Evolutionary conservation across 2,797 vertebrate species (phyloP), one percentile per base, ranked within the genome.

Genomic region (Martes flavigula): DNA sequence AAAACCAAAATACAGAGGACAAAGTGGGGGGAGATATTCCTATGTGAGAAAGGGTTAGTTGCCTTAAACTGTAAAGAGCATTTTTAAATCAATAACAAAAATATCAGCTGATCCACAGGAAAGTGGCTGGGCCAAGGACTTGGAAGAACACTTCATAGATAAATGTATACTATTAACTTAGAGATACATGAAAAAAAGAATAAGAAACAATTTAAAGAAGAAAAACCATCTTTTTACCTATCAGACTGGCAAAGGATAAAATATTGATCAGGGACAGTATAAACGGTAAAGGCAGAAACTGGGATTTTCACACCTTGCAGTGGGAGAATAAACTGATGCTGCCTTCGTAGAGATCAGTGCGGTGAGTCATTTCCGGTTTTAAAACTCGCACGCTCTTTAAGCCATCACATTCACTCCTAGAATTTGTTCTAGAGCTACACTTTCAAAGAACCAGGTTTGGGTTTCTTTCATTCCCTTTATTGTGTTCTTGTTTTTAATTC

Each of bases 51-150:
- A 73, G 60, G 46, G 21, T 32, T 89, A 25, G 25, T 54, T 90
- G 54, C 43, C 56, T 94, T 87, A 91, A 84, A 75, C 23, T 66
- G 60, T 91, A 58, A 81, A 68, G 2, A 77, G 30, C 27, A 15
- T 14, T 66, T 92, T 68, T 84, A 66, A 93, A 70, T 91, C 38
- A 85, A 54, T 83, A 81, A 79, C 38, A 90, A 91, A 85, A 70
- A 66, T 60, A 85, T n/a, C 32, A 79, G 35, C 72, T 70, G 40
- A 43, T 83, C 40, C 92, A 70, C 62, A 87, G 40, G 60, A 90
- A 56, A 94, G 10, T 20, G 20, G 9, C 8, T 54, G 38, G 7
- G 18, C 48, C 46, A 87, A 77, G 43, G 18, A 60, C 11, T 12
- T 66, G 18, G 21, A 60, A 54, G 72, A 79, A 40, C 3, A 18